A percentile compares a stretch with the other conserved stretches of the same genome.
These are phyloP conservation scores for Drosophila bocki DNA, from an alignment of 1,140 invertebrate genomes.

Conservation along the genomic window DNA sequence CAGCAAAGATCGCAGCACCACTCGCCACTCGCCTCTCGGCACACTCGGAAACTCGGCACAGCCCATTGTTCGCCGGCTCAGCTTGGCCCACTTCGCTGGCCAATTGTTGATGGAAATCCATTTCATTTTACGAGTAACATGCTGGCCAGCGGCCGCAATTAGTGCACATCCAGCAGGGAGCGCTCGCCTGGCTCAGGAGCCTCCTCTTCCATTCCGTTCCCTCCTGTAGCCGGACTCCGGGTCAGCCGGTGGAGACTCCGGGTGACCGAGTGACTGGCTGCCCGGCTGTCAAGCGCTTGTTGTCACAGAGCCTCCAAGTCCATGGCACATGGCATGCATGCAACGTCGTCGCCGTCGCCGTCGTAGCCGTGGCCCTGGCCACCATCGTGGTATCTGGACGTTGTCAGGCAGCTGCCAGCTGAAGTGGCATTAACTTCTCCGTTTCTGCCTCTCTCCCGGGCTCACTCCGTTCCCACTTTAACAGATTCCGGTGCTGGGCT, in stretches of 20 bases:
- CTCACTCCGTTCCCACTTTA: conserved; percentile 5
- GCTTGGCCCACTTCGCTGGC: conserved; percentile 32
- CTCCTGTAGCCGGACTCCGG: background rate
- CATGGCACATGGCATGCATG: conserved; percentile 66
- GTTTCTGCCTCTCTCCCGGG: background rate
- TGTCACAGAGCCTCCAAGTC: conserved; percentile 41
- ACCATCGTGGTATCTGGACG: conserved; percentile 66
- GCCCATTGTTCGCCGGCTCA: conserved; percentile 23
- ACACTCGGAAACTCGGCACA: conserved; percentile 2
- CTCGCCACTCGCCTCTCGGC: background rate
- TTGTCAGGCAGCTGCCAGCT: conserved; percentile 81
- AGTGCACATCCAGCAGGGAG: conserved; percentile 68
- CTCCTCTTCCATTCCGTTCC: conserved; percentile 21
- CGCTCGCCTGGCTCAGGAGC: conserved; percentile 52
- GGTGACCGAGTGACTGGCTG: conserved; percentile 15
- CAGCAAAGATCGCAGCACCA: conserved; percentile 29
- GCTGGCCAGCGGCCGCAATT: conserved; percentile 75
- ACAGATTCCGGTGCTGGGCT: conserved; percentile 37
- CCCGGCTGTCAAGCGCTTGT: conserved; percentile 58
- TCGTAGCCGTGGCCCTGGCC: background rate
- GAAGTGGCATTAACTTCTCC: conserved; percentile 79
- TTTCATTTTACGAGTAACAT: conserved; percentile 80
- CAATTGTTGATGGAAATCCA: conserved; percentile 84
- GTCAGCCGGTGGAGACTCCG: conserved; percentile 20
- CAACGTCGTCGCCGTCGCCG: conserved; percentile 41